Conservation (phyloP, 2,888 invertebrate genomes). For the Eudasyphora cyanicolor region DNA sequence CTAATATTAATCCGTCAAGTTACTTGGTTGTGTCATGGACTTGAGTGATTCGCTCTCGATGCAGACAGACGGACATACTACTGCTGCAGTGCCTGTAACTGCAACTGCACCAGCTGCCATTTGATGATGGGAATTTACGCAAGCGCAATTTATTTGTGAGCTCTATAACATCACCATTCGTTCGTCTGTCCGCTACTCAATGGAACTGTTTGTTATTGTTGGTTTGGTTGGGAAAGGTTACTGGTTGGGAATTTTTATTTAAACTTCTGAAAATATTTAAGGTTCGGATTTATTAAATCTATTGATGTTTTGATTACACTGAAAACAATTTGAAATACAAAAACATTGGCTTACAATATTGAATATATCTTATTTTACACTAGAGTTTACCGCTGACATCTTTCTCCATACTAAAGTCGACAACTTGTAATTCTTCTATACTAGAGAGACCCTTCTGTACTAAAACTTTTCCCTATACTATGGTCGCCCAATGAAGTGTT, state of each 20-base stretch:
- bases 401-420: too few relatives aligned
- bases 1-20: conserved; percentile 61
- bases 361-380: too few relatives aligned
- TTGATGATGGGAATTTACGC: conserved; percentile 61
- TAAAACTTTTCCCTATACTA: too few relatives aligned
- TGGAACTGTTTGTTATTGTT: conserved; percentile 43
- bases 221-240: neutral
- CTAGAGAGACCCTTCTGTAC: too few relatives aligned
- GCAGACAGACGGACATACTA: neutral
- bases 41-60: neutral
- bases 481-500: too few relatives aligned
- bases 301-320: conserved; percentile 31
- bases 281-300: conserved; percentile 30
- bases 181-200: conserved; percentile 6
- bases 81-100: neutral
- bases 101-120: conserved; percentile 56
- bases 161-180: conserved; percentile 22
- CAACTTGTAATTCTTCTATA: too few relatives aligned
- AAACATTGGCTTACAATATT: too few relatives aligned
- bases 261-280: conserved; percentile 50
- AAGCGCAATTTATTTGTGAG: conserved; percentile 58
- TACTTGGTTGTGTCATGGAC: conserved; percentile 23
- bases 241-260: neutral
- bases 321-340: conserved; percentile 20
- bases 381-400: too few relatives aligned